phyloP scores from a whole-genome alignment of 2,888 invertebrate species.

The Tortrix viridana region DNA sequence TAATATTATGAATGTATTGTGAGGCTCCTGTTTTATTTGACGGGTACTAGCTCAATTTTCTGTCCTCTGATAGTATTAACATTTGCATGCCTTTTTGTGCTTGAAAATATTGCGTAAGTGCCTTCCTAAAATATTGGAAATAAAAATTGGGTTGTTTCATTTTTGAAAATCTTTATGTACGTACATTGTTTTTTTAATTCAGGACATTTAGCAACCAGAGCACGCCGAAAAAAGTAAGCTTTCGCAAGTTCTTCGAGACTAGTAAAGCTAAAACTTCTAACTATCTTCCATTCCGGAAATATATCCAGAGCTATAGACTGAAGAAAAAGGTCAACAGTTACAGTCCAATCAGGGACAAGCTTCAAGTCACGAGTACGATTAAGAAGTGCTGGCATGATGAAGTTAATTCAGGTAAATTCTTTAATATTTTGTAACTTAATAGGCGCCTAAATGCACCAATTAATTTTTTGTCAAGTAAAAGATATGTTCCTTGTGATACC shows the following conservation, averaged over 20 bases:
- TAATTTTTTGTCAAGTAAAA: too few species aligned
- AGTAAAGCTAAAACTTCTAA: constrained; percentile 76
- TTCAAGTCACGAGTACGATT: constrained; percentile 66
- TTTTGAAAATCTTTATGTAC: too few species aligned
- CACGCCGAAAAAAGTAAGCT: constrained; percentile 78
- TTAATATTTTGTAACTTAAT: too few species aligned
- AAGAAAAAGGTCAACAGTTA: constrained; percentile 70
- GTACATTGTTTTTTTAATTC: constrained; percentile 29
- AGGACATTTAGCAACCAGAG: constrained; percentile 74
- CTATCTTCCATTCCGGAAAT: constrained; percentile 87
- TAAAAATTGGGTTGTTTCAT: too few species aligned
- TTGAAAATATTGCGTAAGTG: too few species aligned
- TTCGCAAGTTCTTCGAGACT: constrained; percentile 76
- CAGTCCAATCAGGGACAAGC: constrained; percentile 70
- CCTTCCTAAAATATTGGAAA: too few species aligned
- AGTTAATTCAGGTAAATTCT: constrained; percentile 60
- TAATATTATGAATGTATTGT: too few species aligned
- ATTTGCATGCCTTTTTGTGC: neutral
- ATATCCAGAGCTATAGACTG: constrained; percentile 71
- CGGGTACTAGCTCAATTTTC: too few species aligned
- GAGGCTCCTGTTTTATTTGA: too few species aligned
- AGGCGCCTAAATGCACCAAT: too few species aligned
- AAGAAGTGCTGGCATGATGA: constrained; percentile 66
- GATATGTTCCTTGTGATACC: too few species aligned
- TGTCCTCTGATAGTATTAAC: too few species aligned